phyloP scores from a whole-genome alignment of 2,113 vertebrate species.

The Cnemophilus loriae region DNA sequence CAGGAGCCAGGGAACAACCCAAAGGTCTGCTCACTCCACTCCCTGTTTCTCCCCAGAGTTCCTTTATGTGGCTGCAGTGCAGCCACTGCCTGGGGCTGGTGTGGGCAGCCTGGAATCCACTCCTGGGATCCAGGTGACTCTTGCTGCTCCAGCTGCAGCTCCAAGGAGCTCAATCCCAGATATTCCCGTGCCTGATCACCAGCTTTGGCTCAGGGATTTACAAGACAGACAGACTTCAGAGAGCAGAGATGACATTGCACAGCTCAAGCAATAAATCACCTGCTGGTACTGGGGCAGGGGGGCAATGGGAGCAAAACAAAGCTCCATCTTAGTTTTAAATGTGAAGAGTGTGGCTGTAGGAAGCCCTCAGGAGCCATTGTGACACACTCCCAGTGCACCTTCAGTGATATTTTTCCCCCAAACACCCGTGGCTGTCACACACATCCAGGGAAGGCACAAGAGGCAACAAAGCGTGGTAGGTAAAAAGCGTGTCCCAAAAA shows the following conservation, averaged over 20 bases:
- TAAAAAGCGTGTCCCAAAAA: not conserved
- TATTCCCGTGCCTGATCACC: fast-evolving
- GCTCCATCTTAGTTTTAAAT: not conserved
- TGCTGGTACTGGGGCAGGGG: not conserved
- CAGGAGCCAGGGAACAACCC: not conserved
- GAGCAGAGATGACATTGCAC: not conserved
- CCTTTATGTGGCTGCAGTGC: not conserved
- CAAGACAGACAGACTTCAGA: not conserved
- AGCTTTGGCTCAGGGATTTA: not conserved
- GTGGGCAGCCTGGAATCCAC: not conserved
- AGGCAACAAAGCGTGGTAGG: fast-evolving
- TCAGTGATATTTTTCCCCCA: not conserved
- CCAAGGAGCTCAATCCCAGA: not conserved
- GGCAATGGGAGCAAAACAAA: not conserved
- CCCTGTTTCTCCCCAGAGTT: not conserved
- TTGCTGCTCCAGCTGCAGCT: not conserved
- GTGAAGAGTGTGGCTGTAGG: not conserved
- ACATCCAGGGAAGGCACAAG: not conserved
- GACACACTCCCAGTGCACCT: not conserved
- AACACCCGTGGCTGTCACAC: not conserved
- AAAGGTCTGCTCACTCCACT: not conserved
- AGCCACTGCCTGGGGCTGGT: not conserved
- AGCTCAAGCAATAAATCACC: not conserved
- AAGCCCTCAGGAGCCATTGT: not conserved
- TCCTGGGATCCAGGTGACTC: not conserved